Base-by-base conservation (phyloP, 2,888 invertebrate genomes). In the Lasius platythorax region DNA sequence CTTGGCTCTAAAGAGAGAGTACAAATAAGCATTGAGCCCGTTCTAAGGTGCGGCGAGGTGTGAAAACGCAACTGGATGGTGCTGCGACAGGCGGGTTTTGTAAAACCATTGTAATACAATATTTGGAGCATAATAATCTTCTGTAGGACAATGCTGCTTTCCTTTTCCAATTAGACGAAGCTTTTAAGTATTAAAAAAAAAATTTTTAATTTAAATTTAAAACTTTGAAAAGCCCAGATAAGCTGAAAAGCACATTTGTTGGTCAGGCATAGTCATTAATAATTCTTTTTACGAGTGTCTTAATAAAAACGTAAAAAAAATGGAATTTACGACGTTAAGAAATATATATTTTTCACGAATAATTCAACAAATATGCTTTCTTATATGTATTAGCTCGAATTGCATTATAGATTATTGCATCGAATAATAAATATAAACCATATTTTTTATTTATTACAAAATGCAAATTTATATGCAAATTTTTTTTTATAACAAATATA, bases 1-100 rank as follows among this genome's bases (percentile, higher is more conserved):
- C 81, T 78, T 53, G 68, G 64, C 23, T 85, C 75, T 87, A 86
- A 90, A 90, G 88, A 87, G 82, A 88, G 72, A 85, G 76, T 87
- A 85, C 86, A 88, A 91, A 91, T 89, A 88, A 87, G 85, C 85
- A 87, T 87, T 86, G 84, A 91, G 87, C 70, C 53, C 61, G 11
- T 12, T 37, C 18, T 46, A 53, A 33, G 83, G 78, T 64, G 64
- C 46, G 78, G 68, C 58, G 33, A 75, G 67, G 58, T 79, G 82
- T 76, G 64, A 85, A 23, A 82, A 85, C n/a, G 68, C 73, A 68
- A 70, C 76, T 61, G 37, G 23, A 73, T 66, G 58, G 40, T 23
- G 33, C 61, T 72, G 46, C 28, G 72, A 61, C 61, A 81, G 40
- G n/a, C 40, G 30, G 11, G n/a, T 72, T 72, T 61, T n/a, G 46